A percentile compares a stretch with the other conserved stretches of the same genome.
Conservation (phyloP, 2,797 vertebrate genomes). For the Crenuchus spilurus region DNA sequence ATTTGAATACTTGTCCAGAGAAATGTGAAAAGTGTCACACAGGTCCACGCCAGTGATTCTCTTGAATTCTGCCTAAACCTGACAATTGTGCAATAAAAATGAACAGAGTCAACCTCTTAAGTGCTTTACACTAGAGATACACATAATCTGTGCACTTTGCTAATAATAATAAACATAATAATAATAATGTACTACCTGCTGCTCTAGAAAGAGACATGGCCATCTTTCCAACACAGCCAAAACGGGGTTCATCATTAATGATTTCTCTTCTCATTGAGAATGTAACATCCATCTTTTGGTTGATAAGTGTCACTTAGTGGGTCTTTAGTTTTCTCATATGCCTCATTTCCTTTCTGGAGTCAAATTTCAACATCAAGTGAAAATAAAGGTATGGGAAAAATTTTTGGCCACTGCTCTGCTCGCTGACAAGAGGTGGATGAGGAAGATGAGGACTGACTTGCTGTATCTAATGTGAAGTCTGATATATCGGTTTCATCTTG, state of each 20-base stretch:
- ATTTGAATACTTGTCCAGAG: not conserved
- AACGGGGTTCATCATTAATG: not conserved
- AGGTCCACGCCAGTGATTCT: not conserved
- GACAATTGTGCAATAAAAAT: not conserved
- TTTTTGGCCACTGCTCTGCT: not conserved
- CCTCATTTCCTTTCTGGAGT: not conserved
- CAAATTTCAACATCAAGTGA: not conserved
- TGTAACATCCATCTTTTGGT: not conserved
- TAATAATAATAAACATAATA: not conserved
- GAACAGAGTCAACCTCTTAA: not conserved
- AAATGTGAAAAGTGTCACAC: not conserved
- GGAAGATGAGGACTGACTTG: conserved; percentile 3
- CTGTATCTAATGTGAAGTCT: conserved; percentile 1
- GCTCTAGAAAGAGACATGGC: not conserved
- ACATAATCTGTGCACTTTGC: not conserved
- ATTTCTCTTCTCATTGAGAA: not conserved
- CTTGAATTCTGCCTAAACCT: not conserved
- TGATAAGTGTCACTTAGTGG: conserved; percentile 3
- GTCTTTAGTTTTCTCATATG: not conserved
- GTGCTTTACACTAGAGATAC: not conserved
- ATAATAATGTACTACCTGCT: not conserved
- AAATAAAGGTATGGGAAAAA: not conserved
- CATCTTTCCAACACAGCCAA: not conserved
- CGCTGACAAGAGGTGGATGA: not conserved
- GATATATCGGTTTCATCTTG: not conserved